phyloP scores from a whole-genome alignment of 2,888 invertebrate species.

The Lagria hirta region DNA sequence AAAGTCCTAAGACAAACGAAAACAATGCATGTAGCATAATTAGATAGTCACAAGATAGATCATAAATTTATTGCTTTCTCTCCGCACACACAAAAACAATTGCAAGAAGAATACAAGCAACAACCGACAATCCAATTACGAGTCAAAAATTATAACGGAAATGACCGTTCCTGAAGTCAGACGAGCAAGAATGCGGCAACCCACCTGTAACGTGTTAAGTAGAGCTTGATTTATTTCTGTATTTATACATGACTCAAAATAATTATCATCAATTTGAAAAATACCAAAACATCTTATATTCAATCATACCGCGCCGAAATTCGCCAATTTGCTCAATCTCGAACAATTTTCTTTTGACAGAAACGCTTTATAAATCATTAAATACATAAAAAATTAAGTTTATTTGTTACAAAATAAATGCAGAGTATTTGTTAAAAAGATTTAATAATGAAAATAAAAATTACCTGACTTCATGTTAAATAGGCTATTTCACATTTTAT shows the following conservation, averaged over 20 bases:
- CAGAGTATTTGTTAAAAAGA: conserved; percentile 1
- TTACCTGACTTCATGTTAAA: too few species aligned
- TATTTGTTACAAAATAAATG: too few species aligned
- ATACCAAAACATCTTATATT: too few species aligned
- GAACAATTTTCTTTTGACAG: too few species aligned
- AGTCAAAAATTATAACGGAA: conserved; percentile 44
- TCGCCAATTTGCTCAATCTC: too few species aligned
- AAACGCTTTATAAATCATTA: too few species aligned
- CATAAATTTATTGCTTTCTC: conserved; percentile 17
- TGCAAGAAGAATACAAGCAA: conserved; percentile 21
- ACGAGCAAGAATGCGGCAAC: conserved; percentile 40
- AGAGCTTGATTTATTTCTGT: conserved; percentile 19
- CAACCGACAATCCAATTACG: conserved; percentile 40
- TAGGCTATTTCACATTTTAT: too few species aligned
- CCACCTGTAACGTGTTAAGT: conserved; percentile 29
- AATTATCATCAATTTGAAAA: conserved; percentile 5
- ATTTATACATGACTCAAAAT: conserved; percentile 8
- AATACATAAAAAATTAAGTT: too few species aligned
- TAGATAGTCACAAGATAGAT: conserved; percentile 7
- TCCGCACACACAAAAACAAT: conserved; percentile 16
- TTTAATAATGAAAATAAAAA: too few species aligned
- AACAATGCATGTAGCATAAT: too few species aligned
- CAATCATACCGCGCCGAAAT: too few species aligned
- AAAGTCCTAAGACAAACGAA: too few species aligned
- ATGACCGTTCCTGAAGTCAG: conserved; percentile 40